phyloP scores from a whole-genome alignment of 2,888 invertebrate species.

The Epinotia ramella region DNA sequence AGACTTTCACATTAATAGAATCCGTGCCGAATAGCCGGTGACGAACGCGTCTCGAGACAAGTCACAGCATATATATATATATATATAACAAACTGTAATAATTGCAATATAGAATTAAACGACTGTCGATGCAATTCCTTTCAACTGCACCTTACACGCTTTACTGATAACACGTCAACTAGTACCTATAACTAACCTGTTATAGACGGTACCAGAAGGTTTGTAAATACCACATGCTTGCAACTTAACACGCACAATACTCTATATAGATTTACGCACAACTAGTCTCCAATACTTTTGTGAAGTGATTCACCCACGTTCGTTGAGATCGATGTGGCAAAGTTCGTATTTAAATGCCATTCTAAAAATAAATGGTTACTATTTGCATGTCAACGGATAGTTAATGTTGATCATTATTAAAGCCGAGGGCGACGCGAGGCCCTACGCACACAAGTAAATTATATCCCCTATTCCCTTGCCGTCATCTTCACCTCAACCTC shows the following conservation, averaged over 20 bases:
- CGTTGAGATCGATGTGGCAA: neutral
- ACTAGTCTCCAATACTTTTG: neutral
- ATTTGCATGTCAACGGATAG: slow-evolving; percentile 29
- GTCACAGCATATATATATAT: neutral
- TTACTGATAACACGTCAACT: slow-evolving; percentile 9
- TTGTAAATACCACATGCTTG: neutral
- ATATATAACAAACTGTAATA: slow-evolving; percentile 20
- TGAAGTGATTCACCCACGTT: neutral
- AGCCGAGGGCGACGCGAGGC: slow-evolving; percentile 3
- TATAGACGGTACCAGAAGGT: neutral
- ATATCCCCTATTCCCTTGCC: neutral
- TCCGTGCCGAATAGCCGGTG: slow-evolving; percentile 26
- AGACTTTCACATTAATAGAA: slow-evolving; percentile 65
- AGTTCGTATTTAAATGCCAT: neutral
- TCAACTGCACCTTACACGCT: neutral
- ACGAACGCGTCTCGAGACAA: slow-evolving; percentile 20
- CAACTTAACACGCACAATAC: neutral
- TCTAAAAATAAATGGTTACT: neutral
- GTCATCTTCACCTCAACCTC: neutral
- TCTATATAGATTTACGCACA: too few species aligned
- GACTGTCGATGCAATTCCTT: neutral
- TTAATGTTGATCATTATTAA: slow-evolving; percentile 8
- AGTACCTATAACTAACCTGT: neutral
- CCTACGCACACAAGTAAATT: neutral
- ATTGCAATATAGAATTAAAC: slow-evolving; percentile 14